Evolutionary conservation across 2,113 vertebrate genomes (phyloP).

Genomic region (Channa maculata): DNA sequence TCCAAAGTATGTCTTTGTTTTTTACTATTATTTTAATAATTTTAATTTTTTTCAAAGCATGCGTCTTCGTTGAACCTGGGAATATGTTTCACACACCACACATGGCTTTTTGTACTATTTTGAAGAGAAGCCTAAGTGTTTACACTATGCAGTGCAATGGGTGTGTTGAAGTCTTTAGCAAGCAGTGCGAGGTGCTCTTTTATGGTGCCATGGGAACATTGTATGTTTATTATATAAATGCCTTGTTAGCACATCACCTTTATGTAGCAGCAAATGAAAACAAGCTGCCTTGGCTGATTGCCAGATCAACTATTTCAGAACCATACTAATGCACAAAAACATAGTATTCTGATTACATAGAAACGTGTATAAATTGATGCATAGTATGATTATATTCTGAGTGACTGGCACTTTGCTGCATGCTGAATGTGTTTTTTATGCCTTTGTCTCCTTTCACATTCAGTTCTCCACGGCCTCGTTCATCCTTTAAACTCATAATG

Average conservation of each 20-base stretch:
- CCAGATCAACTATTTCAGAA: constrained; percentile 49
- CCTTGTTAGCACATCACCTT: constrained; percentile 34
- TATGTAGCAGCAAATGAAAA: constrained; percentile 27
- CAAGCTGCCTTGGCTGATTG: constrained; percentile 62
- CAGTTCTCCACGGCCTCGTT: constrained; percentile 88
- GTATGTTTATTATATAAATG: constrained; percentile 52
- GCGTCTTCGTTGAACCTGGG: not conserved
- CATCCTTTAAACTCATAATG: constrained; percentile 91
- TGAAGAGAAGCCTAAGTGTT: constrained; percentile 11
- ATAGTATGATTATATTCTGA: constrained; percentile 49
- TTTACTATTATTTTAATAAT: not conserved
- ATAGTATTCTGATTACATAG: constrained; percentile 15
- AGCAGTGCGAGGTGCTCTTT: constrained; percentile 86
- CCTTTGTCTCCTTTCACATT: constrained; percentile 87
- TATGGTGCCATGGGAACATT: constrained; percentile 82
- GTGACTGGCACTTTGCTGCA: constrained; percentile 61
- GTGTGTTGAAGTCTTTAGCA: constrained; percentile 50
- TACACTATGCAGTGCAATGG: constrained; percentile 1
- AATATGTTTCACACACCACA: not conserved
- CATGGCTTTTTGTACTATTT: not conserved
- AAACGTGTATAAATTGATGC: constrained; percentile 32
- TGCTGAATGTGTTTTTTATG: constrained; percentile 81
- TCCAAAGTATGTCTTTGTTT: constrained; percentile 90
- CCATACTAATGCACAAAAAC: constrained; percentile 25
- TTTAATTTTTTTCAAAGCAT: not conserved